phyloP scores from a whole-genome alignment of 2,888 invertebrate species.

The Dicyrtoma fusca region DNA sequence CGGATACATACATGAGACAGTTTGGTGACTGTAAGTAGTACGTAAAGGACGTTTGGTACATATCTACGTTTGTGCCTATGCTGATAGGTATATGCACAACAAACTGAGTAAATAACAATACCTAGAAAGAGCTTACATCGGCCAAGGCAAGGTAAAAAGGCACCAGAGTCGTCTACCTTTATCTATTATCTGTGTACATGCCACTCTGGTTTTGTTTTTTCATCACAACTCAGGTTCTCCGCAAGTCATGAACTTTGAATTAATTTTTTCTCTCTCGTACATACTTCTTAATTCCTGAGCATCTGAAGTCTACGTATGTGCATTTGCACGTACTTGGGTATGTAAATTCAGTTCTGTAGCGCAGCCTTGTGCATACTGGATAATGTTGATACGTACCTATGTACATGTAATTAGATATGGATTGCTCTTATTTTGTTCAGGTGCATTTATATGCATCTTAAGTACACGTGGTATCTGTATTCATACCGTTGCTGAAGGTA shows the following conservation, averaged over 20 bases:
- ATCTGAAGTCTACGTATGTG: neutral
- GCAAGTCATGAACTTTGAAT: conserved; percentile 38
- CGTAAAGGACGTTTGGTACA: no score
- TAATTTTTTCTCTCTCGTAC: conserved; percentile 20
- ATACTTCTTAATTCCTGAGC: neutral
- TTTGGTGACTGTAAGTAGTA: no score
- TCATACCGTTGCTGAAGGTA: no score
- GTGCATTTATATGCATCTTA: neutral
- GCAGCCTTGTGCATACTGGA: neutral
- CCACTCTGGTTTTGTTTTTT: conserved; percentile 30
- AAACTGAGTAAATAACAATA: conserved; percentile 7
- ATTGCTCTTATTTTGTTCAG: no score
- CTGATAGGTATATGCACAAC: no score
- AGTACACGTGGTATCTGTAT: no score
- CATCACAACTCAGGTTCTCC: conserved; percentile 25
- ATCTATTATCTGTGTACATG: conserved; percentile 11
- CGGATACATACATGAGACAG: no score
- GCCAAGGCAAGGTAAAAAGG: conserved; percentile 24
- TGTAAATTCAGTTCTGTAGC: neutral
- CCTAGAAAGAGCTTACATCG: conserved; percentile 13
- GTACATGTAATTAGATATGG: neutral
- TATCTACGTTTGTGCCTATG: no score
- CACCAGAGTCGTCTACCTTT: conserved; percentile 32
- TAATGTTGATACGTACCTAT: neutral
- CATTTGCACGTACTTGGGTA: no score